Base-by-base conservation (phyloP, 2,888 invertebrate species). In the Aleiodes leptofemur region DNA sequence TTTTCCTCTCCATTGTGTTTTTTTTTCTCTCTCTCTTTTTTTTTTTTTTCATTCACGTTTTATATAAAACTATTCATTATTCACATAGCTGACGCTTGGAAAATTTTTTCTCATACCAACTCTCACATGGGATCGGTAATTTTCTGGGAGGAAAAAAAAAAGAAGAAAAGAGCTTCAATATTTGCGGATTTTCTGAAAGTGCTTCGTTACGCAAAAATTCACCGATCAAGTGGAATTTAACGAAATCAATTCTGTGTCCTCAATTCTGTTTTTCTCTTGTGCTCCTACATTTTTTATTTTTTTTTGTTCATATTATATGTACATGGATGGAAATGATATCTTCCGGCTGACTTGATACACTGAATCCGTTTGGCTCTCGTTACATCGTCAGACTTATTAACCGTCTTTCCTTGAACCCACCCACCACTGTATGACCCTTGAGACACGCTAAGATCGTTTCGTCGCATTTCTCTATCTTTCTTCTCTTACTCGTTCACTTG, bases 381-480 rank as follows among this genome's bases (percentile, higher is more conserved):
- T 66, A 72, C 69, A 38, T 72, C 55, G 73, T 56, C 74, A 75
- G 71, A 75, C 71, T 75, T 75, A 66, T 75, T 75, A 75, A 43
- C 43, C n/a, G 34, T 51, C 51, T 75, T 23, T 2, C 50, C 48
- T 59, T 43, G 38, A 29, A 14, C 13, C 56, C 56, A 34, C 14
- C 61, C 11, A 13, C 57, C 11, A 13, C 57, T 34, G 4, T n/a
- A 57, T 61, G 64, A 72, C 74, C 72, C 74, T 74, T 48, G 74
- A 74, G 74, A 74, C 74, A 69, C 53, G 61, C 48, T 55, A 70
- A 74, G 70, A 74, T 74, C 53, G 38, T 74, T 74, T 77, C 61
- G 9, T 56, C 72, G 61, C 53, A 74, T 69, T 72, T 74, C 59
- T 34, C 57, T 48, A 72, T 69, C 69, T 74, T 53, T 34, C 57